Evolutionary conservation across 2,113 vertebrate genomes (phyloP).

Genomic region (Actenoides hombroni): DNA sequence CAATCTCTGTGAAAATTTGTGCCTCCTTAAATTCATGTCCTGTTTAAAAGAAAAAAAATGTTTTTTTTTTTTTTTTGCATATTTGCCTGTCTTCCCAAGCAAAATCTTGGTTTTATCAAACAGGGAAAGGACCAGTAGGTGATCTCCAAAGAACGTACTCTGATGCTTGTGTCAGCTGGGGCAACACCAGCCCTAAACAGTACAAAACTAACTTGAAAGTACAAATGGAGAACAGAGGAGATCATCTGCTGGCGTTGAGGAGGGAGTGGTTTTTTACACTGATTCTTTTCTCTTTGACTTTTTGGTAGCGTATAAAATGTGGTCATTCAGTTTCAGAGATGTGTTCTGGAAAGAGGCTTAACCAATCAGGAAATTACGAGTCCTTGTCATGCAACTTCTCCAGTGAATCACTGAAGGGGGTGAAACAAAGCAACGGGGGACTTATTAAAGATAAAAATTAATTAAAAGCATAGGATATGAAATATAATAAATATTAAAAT

Average conservation of each 20-base stretch:
- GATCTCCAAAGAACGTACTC: background rate
- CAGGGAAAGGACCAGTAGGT: background rate
- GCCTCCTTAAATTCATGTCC: background rate
- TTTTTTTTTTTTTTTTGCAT: background rate
- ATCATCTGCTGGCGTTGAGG: background rate
- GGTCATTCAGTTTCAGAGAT: background rate
- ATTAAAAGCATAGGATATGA: conserved; percentile 39
- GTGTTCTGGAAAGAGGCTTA: background rate
- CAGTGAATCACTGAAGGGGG: background rate
- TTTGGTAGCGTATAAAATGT: rapidly evolving
- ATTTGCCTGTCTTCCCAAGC: background rate
- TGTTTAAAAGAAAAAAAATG: background rate
- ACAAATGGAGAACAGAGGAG: background rate
- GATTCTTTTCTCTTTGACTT: background rate
- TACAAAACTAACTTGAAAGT: background rate
- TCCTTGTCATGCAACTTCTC: background rate
- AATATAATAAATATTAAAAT: conserved; percentile 52
- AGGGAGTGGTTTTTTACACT: background rate
- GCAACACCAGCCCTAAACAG: background rate
- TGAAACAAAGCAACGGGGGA: conserved; percentile 34
- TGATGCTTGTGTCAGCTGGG: background rate
- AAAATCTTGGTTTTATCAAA: background rate
- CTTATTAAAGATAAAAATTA: conserved; percentile 45
- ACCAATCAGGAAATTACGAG: conserved; percentile 26
- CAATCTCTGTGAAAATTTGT: background rate